Conservation (phyloP, 2,888 invertebrate species). For the Cosmia pyralina region DNA sequence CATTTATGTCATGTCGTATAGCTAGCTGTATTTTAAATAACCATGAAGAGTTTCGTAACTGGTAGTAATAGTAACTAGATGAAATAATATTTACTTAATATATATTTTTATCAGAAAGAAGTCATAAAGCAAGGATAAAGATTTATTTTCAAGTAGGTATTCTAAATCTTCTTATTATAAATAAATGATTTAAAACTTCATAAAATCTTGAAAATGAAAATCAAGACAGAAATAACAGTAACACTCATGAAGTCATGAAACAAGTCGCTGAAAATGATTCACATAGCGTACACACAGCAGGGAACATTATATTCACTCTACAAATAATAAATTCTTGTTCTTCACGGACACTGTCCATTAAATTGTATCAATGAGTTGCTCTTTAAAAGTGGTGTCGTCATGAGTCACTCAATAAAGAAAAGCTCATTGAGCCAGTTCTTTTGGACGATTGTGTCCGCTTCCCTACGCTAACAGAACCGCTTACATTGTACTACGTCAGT, state of each 20-base stretch:
- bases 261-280: slow-evolving; percentile 49
- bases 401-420: slow-evolving; percentile 47
- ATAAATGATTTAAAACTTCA: background rate
- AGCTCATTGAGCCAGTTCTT: slow-evolving; percentile 25
- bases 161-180: background rate
- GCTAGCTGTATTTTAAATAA: slow-evolving; percentile 27
- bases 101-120: slow-evolving; percentile 2
- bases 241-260: slow-evolving; percentile 38
- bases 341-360: slow-evolving; percentile 39
- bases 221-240: slow-evolving; percentile 25
- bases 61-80: background rate
- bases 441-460: background rate
- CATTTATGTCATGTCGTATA: background rate
- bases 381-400: slow-evolving; percentile 19
- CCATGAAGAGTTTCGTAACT: slow-evolving; percentile 16
- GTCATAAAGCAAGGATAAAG: background rate
- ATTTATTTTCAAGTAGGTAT: background rate
- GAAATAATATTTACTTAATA: slow-evolving; percentile 5
- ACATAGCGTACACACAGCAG: background rate
- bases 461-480: background rate
- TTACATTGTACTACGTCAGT: background rate
- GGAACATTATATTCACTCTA: slow-evolving; percentile 26
- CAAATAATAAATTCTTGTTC: slow-evolving; percentile 52
- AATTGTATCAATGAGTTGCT: slow-evolving; percentile 55
- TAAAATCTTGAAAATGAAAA: background rate